Base-by-base conservation (phyloP, 2,113 vertebrate genomes). In the Mesocricetus auratus region DNA sequence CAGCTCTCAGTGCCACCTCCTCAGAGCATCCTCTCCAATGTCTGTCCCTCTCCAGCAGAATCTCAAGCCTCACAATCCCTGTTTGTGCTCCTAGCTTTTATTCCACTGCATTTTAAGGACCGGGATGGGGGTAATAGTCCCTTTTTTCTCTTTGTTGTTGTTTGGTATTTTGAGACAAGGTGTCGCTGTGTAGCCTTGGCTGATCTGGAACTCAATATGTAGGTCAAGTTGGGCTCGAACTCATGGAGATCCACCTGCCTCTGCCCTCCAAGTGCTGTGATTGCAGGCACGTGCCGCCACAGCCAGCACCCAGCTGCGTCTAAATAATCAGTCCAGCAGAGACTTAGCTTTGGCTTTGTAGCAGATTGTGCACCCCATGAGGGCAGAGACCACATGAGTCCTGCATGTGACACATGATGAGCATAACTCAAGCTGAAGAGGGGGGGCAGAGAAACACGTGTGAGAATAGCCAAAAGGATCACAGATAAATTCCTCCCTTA, bases 251-350 rank as follows among this genome's bases (percentile, higher is more conserved):
- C 24, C 58, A 62, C 58, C 58, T 83, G 58, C 58, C 58, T 31
- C 81, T 83, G 39, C 45, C 81, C 17, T 42, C 81, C 8, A 8
- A 45, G 58, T 5, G 3, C 60, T 31, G 58, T n/a, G 24, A 62
- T 83, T 83, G 39, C n/a, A 60, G 7, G n/a, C 22, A 17, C 39
- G 24, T n/a, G 39, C n/a, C 36, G 7, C 36, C 53, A n/a, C 22
- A 12, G 19, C 39, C 58, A 11, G 60, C 58, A 45, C 45, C 73
- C n/a, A 42, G 79, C 26, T 45, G 69, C 85, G 74, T 74, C 91
- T 95, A 86, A 92, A 56, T 82, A 56, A 68, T 83, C 47, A 68
- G 88, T 90, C 89, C 82, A 64, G 82, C 90, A 83, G 64, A 83
- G 53, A 74, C 74, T 93, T 85, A 50, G 74, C 83, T 85, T 16